Evolutionary conservation across 2,113 vertebrate genomes (phyloP), one percentile per base, ranked within the genome.

Genomic region (Calyptommatus sinebrachiatus): DNA sequence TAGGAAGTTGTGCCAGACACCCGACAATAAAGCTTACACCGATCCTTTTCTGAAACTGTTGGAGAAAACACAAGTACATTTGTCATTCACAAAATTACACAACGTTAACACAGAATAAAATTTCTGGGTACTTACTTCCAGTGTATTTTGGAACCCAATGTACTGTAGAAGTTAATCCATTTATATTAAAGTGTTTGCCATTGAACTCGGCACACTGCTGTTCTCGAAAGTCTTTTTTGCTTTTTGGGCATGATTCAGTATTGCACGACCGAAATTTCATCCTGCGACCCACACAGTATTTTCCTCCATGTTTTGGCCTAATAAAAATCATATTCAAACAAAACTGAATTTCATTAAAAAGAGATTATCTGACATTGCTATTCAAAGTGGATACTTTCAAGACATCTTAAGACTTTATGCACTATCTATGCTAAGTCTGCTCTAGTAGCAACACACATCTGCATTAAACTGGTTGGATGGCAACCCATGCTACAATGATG

Each of bases 201-300:
- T 99, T 95, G 86, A 97, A 99, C 28, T 97, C 95, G 75, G 97
- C 97, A 89, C 98, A 99, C 88, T 99, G 98, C 53, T 98, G 96
- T 81, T 97, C 98, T 1, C 98, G 95, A 87, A 99, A 99, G 85
- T 98, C 98, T 86, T 94, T 95, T 83, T 83, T 92, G 78, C 95
- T 97, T 87, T 96, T 95, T 46, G 97, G 97, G 92, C 98, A 99
- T 0, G 97, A 95, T 90, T 97, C 97, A 63, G 96, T 98, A 85
- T 96, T 99, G 94, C 98, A 99, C 0, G 98, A 99, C 46, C 97
- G 97, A 94, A 99, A 99, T 88, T 97, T 99, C 97, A 98, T 98
- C 88, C 98, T 95, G 81, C 97, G 97, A 78, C 98, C 98, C 81
- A 99, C 96, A 73, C 98, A 99, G 91, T 97, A 99, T 81, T 94